A percentile compares a stretch with the other conserved stretches of the same genome.
phyloP scores from a whole-genome alignment of 2,113 vertebrate species.

The Myrmecophaga tridactyla region DNA sequence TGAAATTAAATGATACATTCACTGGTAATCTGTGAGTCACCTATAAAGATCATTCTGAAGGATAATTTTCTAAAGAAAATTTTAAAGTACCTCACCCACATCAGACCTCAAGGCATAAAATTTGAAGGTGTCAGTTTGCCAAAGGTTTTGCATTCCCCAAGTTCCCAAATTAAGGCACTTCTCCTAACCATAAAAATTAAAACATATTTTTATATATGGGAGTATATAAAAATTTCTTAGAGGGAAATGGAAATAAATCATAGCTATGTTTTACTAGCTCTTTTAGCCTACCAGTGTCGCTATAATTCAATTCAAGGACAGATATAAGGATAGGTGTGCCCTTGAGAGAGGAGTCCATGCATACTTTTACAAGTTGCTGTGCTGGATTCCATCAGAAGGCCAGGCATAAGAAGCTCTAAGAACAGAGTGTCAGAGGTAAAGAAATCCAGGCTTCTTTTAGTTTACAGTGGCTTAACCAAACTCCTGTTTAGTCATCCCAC shows the following conservation, averaged over 20 bases:
- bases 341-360: not conserved
- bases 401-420: not conserved
- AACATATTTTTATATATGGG: not conserved
- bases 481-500: not conserved
- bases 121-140: not conserved
- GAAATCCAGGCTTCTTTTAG: not conserved
- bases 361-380: not conserved
- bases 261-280: not conserved
- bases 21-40: slow-evolving; percentile 7
- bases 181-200: not conserved
- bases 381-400: not conserved
- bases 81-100: not conserved
- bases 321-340: not conserved
- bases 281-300: not conserved
- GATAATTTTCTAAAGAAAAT: slow-evolving; percentile 4
- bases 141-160: not conserved
- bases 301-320: not conserved
- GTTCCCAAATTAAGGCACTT: not conserved
- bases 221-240: not conserved
- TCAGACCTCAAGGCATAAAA: slow-evolving; percentile 17
- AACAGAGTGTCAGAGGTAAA: not conserved
- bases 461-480: not conserved
- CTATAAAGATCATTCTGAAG: not conserved
- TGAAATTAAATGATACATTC: slow-evolving; percentile 25
- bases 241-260: not conserved